phyloP scores from a whole-genome alignment of 2,888 invertebrate genomes.

The Shargacucullia verbasci region DNA sequence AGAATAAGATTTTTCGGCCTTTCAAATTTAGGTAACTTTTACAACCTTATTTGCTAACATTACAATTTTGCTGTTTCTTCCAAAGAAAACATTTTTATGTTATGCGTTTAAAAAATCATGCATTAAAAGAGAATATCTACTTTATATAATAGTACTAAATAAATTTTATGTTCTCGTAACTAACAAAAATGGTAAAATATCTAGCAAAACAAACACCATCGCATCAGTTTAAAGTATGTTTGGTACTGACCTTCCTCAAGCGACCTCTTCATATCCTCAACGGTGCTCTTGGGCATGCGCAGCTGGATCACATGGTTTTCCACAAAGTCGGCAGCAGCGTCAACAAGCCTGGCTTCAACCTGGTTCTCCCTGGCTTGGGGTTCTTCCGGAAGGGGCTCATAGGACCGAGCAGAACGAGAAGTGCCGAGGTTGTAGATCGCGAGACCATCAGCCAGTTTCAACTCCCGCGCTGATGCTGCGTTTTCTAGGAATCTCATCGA shows the following conservation, averaged over 20 bases:
- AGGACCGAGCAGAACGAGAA: conserved; percentile 89
- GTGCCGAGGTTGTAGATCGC: conserved; percentile 84
- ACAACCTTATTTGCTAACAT: too few relatives aligned
- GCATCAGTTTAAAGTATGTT: too few relatives aligned
- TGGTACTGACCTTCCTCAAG: conserved; percentile 93
- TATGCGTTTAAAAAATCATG: too few relatives aligned
- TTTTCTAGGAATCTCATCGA: conserved; percentile 92
- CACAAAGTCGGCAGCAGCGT: conserved; percentile 93
- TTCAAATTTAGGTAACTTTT: too few relatives aligned
- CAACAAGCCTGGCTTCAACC: conserved; percentile 92
- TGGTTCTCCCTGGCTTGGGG: conserved; percentile 92
- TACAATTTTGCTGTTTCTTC: too few relatives aligned
- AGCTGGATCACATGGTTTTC: conserved; percentile 94
- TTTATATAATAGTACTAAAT: too few relatives aligned
- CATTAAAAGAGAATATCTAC: too few relatives aligned
- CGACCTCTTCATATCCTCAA: conserved; percentile 93
- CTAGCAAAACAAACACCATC: too few relatives aligned
- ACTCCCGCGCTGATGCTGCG: conserved; percentile 84
- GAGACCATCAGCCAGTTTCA: conserved; percentile 90
- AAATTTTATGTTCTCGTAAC: too few relatives aligned
- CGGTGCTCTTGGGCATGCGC: conserved; percentile 92
- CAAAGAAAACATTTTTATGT: too few relatives aligned
- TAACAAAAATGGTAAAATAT: too few relatives aligned
- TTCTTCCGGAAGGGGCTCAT: conserved; percentile 92
- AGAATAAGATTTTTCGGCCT: neutral